These are phyloP conservation scores for Chondrilla cf. caribensis DNA, from an alignment of 37 sponge, comb jelly and placozoan genomes.

Conservation along the genomic window DNA sequence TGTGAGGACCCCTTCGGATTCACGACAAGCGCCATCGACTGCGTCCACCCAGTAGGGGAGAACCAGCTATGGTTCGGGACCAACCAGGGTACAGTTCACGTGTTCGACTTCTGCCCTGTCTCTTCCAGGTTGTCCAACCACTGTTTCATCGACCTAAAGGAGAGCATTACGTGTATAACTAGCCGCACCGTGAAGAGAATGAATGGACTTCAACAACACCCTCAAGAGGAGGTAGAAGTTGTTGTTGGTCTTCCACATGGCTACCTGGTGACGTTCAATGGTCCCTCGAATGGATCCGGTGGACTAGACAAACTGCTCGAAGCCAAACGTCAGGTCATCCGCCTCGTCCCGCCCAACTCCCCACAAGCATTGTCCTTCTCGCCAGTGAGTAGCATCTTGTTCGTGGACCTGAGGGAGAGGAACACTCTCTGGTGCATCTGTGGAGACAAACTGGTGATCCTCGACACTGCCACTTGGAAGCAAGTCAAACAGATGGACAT, in stretches of 20 bases:
- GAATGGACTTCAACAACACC: not conserved
- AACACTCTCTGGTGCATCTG: conserved; percentile 60
- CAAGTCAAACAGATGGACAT: conserved; percentile 18
- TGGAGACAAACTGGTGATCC: conserved; percentile 38
- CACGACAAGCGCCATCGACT: conserved; percentile 4
- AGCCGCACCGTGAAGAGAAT: not conserved
- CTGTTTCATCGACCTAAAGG: conserved; percentile 32
- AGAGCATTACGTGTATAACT: conserved; percentile 25
- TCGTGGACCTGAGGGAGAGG: not conserved
- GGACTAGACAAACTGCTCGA: conserved; percentile 34
- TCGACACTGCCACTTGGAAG: conserved; percentile 35
- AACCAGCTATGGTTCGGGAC: conserved; percentile 63
- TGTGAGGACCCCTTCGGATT: not conserved
- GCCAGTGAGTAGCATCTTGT: conserved; percentile 23
- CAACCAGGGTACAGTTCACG: conserved; percentile 48
- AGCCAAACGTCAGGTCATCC: conserved; percentile 38
- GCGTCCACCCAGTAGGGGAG: conserved; percentile 33
- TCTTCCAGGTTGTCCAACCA: conserved; percentile 23
- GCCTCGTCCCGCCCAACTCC: conserved; percentile 19
- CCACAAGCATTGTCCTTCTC: not conserved
- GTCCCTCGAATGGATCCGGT: conserved; percentile 41
- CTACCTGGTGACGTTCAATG: conserved; percentile 37
- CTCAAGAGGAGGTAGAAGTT: conserved; percentile 20
- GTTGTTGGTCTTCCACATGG: conserved; percentile 54
- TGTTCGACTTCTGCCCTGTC: conserved; percentile 40